Base-by-base conservation (phyloP, 1,140 invertebrate genomes). In the Colletes latitarsis region DNA sequence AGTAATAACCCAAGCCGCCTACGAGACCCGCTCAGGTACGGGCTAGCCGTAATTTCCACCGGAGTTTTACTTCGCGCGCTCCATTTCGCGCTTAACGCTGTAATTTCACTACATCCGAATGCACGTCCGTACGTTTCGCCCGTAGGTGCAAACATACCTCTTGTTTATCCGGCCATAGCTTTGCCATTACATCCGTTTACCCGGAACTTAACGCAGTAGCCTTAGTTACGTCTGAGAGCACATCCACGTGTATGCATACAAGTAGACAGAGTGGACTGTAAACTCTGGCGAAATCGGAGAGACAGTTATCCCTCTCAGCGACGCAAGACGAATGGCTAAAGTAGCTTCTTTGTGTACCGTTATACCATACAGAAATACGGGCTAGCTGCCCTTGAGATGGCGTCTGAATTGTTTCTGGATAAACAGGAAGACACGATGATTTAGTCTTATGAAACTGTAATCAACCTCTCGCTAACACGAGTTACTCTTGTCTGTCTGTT, bases 141-240 rank as follows among this genome's bases (percentile, higher is more conserved):
- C 9, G 57, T 19, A 19, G 14, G 30, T 55, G 21, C 57, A 77
- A 77, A 69, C 74, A 69, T 19, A 41, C n/a, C 46, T 46, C 52
- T 15, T 21, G 41, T 68, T 77, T 69, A 68, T 30, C 74, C 64
- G 19, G n/a, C 74, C 49, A 52, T 60, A 60, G 53, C 74, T 49
- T 58, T 14, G 53, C 43, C 55, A 15, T 77, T 77, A 77, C 64
- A 77, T 60, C n/a, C 66, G 74, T 77, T 77, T 69, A 53, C 53
- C 41, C 21, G 41, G 15, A 60, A 60, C 74, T 68, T 58, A 67
- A 15, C 58, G 19, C 19, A 10, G 43, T 41, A 64, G 17, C 49
- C 62, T 74, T 64, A 53, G 43, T 64, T 64, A 55, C 53, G 15
- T 49, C 21, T 69, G 41, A 58, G 43, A 43, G 55, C 17, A n/a